Evolutionary conservation across 2,113 vertebrate genomes (phyloP), one percentile per base, ranked within the genome.

Genomic region (Sialia sialis): DNA sequence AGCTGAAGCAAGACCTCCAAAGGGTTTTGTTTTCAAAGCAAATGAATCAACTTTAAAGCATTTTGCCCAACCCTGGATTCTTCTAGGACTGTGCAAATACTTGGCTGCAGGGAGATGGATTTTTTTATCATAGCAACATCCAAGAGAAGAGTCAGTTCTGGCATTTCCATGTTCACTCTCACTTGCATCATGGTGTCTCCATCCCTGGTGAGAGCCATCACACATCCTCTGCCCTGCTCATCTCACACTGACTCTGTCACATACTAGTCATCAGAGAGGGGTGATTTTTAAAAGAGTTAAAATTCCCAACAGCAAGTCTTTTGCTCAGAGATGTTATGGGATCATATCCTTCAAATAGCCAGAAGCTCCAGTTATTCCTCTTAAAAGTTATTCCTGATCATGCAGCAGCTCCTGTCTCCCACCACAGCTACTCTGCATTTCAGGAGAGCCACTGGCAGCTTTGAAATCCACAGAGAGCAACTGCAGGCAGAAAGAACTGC

Each of bases 381-480:
- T 56, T 43, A 49, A 52, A 34, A 73, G 56, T 70, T 63, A 64
- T 75, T 95, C 49, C 73, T 62, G 39, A 66, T 55, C 55, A 68
- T 34, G 39, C 67, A 36, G 64, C 95, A 29, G 25, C 34, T 94
- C 64, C 72, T 41, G 27, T 73, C 83, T 84, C 67, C 90, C n/a
- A 41, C 51, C 25, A 26, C 83, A 92, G 41, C 39, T 93, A 66
- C 55, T 63, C 60, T 27, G 21, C 38, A 66, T 76, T 92, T 95
- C 67, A 91, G 21, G 6, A 17, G 46, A 77, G 23, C 58, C 48
- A 81, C 32, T 72, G 38, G 74, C 91, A 93, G 68, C 59, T 0
- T 70, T 30, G 54, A 96, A 95, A 95, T 75, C n/a, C 80, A 73
- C 21, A 36, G 80, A 72, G 87, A 93, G 79, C 4, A 69, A 82